Evolutionary conservation across 2,888 invertebrate genomes (phyloP).

Genomic region (Dinocampus coccinellae): DNA sequence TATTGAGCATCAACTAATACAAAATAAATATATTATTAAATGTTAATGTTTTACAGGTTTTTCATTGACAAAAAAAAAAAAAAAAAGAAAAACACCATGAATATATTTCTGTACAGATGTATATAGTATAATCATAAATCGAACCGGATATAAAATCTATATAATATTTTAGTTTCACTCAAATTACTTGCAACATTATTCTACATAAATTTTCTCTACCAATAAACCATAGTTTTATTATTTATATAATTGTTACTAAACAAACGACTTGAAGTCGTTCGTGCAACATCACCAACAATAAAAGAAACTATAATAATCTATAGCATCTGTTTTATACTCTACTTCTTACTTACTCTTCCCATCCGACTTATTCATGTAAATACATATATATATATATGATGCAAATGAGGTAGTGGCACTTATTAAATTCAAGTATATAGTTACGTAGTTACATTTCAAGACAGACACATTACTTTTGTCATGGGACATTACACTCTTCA

Average conservation of each 20-base stretch:
- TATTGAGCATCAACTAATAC: no score
- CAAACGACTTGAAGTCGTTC: conserved; percentile 7
- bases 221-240: background rate
- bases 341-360: background rate
- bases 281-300: background rate
- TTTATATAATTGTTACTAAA: conserved; percentile 18
- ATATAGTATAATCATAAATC: no score
- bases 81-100: no score
- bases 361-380: background rate
- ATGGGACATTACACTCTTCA: conserved; percentile 38
- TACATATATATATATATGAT: background rate
- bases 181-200: conserved; percentile 2
- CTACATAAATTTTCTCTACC: background rate
- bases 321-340: background rate
- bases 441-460: background rate
- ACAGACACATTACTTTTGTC: conserved; percentile 40
- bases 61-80: no score
- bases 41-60: no score
- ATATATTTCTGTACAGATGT: no score
- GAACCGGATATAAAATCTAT: no score
- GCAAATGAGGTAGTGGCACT: background rate
- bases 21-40: no score
- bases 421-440: background rate
- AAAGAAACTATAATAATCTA: conserved; percentile 5
- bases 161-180: no score